Evolutionary conservation across 2,113 vertebrate genomes (phyloP).

Genomic region (Struthio camelus): DNA sequence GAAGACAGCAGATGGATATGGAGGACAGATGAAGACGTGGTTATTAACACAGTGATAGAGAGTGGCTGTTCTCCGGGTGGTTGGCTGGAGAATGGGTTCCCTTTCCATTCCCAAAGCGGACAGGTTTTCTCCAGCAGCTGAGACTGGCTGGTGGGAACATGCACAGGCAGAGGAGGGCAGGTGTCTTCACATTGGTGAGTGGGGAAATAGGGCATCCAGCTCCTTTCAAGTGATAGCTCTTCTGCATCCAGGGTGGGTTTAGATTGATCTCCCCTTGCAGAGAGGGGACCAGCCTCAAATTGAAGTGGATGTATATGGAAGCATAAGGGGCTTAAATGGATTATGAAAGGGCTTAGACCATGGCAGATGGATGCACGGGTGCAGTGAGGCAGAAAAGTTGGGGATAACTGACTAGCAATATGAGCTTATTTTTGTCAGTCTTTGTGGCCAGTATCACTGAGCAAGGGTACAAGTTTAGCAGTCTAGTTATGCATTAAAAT

Average conservation of each 20-base stretch:
- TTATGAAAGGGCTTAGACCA: neutral
- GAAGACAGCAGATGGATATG: neutral
- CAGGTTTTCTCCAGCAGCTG: conserved; percentile 36
- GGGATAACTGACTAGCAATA: neutral
- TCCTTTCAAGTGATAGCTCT: neutral
- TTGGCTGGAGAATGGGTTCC: neutral
- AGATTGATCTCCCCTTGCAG: neutral
- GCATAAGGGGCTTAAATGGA: neutral
- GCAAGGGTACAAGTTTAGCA: neutral
- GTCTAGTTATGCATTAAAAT: neutral
- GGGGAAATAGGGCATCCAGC: conserved; percentile 8
- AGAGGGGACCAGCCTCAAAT: neutral
- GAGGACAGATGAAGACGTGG: neutral
- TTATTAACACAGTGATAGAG: conserved; percentile 7
- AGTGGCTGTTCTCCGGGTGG: neutral
- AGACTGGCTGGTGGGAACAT: neutral
- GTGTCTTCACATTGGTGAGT: conserved; percentile 22
- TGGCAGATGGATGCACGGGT: neutral
- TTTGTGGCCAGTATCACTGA: neutral
- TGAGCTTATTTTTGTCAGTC: neutral
- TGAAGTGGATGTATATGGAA: neutral
- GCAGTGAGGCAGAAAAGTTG: neutral
- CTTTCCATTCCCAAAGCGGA: neutral
- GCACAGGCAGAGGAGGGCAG: neutral
- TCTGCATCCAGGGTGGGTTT: neutral